Conservation (phyloP, 2,888 invertebrate genomes). For the Caenorhabditis sp. region DNA sequence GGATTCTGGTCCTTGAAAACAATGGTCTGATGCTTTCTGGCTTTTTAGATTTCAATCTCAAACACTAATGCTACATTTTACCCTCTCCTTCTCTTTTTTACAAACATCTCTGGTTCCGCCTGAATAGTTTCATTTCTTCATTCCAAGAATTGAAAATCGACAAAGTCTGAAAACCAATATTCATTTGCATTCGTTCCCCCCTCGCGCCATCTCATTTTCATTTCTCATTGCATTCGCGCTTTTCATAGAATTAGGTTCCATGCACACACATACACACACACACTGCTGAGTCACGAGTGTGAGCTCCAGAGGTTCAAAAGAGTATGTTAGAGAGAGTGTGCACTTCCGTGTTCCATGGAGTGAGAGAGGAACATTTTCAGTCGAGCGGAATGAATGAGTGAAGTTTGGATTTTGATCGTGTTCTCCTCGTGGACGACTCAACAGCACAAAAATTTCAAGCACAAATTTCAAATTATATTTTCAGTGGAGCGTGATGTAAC, state of each 20-base stretch:
- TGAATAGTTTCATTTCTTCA: not conserved
- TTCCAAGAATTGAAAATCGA: constrained; percentile 6
- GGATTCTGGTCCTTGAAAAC: no score
- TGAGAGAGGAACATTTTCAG: not conserved
- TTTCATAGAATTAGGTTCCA: constrained; percentile 6
- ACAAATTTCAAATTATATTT: no score
- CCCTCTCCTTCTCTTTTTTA: not conserved
- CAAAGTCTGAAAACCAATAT: constrained; percentile 27
- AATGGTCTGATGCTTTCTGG: not conserved
- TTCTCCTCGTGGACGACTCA: no score
- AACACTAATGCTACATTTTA: not conserved
- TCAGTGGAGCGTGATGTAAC: no score
- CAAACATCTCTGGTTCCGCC: not conserved
- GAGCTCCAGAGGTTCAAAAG: not conserved
- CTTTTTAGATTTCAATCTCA: no score
- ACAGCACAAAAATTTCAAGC: no score
- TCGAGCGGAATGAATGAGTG: no score
- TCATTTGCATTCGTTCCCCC: not conserved
- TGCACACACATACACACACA: no score
- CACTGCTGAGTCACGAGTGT: not conserved
- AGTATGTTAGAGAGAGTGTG: not conserved
- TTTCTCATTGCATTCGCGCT: constrained; percentile 23
- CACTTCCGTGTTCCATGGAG: not conserved
- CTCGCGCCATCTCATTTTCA: not conserved
- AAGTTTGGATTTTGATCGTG: no score